These are phyloP conservation scores for Amyelois transitella DNA, from an alignment of 1,140 invertebrate species.

Conservation along the genomic window DNA sequence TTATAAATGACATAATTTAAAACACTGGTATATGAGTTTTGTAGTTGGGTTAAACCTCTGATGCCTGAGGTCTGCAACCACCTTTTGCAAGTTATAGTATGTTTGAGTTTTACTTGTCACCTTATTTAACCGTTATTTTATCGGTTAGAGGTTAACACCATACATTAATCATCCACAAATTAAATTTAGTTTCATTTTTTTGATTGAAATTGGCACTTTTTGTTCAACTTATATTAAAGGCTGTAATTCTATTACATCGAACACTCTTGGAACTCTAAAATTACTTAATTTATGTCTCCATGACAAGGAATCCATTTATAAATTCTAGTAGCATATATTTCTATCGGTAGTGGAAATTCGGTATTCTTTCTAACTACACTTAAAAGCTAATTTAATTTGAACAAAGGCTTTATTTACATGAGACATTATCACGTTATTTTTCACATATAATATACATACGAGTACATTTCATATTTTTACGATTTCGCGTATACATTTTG, in stretches of 20 bases:
- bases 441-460: conserved; percentile 13
- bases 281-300: conserved; percentile 42
- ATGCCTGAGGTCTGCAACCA: too few species aligned
- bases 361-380: conserved; percentile 37
- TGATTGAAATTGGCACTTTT: not conserved
- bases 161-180: not conserved
- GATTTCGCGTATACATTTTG: not conserved
- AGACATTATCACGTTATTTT: conserved; percentile 51
- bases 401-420: conserved; percentile 52
- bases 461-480: conserved; percentile 8
- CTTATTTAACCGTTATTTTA: too few species aligned
- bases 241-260: conserved; percentile 52
- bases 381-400: conserved; percentile 33
- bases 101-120: too few species aligned
- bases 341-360: conserved; percentile 68
- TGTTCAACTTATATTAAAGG: conserved; percentile 22
- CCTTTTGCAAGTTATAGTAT: too few species aligned
- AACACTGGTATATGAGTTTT: too few species aligned
- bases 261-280: conserved; percentile 61
- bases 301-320: conserved; percentile 49
- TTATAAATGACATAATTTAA: too few species aligned
- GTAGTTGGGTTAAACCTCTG: too few species aligned
- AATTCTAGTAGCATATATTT: conserved; percentile 38
- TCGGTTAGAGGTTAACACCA: not conserved
- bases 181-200: not conserved